phyloP scores from a whole-genome alignment of 2,888 invertebrate species.

The Rotaria socialis region DNA sequence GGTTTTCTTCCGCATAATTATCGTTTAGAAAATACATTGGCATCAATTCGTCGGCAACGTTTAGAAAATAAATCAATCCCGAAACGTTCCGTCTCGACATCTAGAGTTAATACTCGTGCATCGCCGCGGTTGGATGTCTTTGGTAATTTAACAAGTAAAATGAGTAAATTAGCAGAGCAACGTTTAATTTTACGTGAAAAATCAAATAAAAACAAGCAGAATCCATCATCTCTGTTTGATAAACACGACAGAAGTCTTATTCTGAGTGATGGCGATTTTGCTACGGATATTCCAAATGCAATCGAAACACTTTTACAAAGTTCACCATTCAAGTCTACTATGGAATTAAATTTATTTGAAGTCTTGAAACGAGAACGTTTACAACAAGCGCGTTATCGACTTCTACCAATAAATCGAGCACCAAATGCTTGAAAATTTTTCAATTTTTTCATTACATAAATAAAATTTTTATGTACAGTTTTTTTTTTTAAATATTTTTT shows the following conservation, averaged over 20 bases:
- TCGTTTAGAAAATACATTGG: not conserved
- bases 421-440: not conserved
- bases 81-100: not conserved
- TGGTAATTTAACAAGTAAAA: not conserved
- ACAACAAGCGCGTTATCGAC: not conserved
- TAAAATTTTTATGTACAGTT: too few species aligned
- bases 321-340: not conserved
- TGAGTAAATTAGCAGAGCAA: not conserved
- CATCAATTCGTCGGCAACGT: not conserved
- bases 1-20: not conserved
- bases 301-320: not conserved
- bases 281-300: not conserved
- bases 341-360: not conserved
- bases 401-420: not conserved
- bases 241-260: not conserved
- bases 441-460: too few species aligned
- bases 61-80: not conserved
- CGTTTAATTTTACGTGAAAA: not conserved
- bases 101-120: not conserved
- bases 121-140: not conserved
- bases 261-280: not conserved
- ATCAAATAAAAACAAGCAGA: not conserved
- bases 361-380: conserved; percentile 4
- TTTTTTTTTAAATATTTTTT: too few species aligned
- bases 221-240: not conserved